Evolutionary conservation across 2,113 vertebrate species (phyloP), one percentile per base, ranked within the genome.

Genomic region (Okapia johnstoni): DNA sequence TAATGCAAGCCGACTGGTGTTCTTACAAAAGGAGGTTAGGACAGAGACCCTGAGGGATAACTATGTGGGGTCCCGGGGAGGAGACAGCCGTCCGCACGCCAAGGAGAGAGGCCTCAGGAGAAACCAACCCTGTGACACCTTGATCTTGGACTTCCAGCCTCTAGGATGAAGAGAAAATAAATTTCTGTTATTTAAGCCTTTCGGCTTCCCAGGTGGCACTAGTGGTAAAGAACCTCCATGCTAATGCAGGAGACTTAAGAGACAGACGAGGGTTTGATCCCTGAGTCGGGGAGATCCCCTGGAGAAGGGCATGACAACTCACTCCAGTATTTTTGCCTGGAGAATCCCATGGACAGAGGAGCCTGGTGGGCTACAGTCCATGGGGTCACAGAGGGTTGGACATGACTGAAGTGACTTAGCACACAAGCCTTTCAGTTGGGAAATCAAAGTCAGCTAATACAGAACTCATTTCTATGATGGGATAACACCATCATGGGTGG

Each of bases 401-500:
- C 11, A 26, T 26, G 23, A 76, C 70, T 26, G 40, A 76, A 76
- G 70, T 43, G 40, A 43, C 40, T 43, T 43, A 43, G 40, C 40
- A 76, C 70, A 26, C 23, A n/a, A 7, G 25, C 2, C 4, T 0
- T 63, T 28, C 19, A 1, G 1, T 19, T 87, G 36, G 3, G 2
- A 1, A 2, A 55, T 12, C 28, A 28, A 0, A 6, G 6, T 15
- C 5, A 30, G 3, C 1, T 2, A 63, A 52, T 0, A n/a, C 30
- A 43, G 5, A 7, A 2, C 1, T 13, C 58, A 0, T 48, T 40
- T 50, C 10, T 48, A 5, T 0, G 13, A 63, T 0, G 3, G 6
- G 30, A 36, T 12, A n/a, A 4, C 43, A 25, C 1, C 2, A 8
- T 3, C 10, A 1, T 0, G n/a, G 17, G 21, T 9, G 21, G 5